Evolutionary conservation across 2,797 vertebrate genomes (phyloP), one percentile per base, ranked within the genome.

Genomic region (Siniperca undulata): DNA sequence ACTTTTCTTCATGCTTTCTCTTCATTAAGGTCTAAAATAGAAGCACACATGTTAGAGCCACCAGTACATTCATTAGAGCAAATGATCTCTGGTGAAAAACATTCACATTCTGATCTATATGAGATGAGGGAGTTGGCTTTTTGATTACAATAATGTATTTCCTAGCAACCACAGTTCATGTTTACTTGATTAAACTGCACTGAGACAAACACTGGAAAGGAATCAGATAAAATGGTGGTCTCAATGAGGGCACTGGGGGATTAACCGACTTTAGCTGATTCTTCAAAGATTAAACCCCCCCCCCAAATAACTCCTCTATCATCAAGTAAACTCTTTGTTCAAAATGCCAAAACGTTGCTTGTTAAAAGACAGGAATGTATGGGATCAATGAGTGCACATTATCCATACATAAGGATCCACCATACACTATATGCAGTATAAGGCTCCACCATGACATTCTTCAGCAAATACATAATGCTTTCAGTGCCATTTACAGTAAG

Each of bases 81-180:
- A 72, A 82, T 64, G 52, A 77, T 84, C 77, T 75, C 78, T 64
- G 20, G 73, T 76, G 81, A 70, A 86, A 87, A 80, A 58, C 50
- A 40, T 74, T 74, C 76, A 76, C 71, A 66, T 74, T 85, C 70
- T 72, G 24, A 81, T 88, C 73, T 52, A 59, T 62, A 56, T 73
- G 22, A 80, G 74, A 86, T 78, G 61, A 78, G 73, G 58, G 74
- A 77, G 59, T 44, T 61, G 69, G 61, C 59, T 77, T 55, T 82
- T 86, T 87, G 85, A 93, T 88, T 90, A 83, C 44, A 62, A 48
- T 79, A 62, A 84, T 65, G 46, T 61, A 83, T 90, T 86, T 76
- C 80, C 71, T 70, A 69, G 68, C 55, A 70, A 69, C 74, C 48
- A 8, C 58, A 64, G 73, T 44, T 58, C 13, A 8, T 71, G 68